Evolutionary conservation across 1,140 invertebrate genomes (phyloP), one percentile per base, ranked within the genome.

Genomic region (Lepidurus apus): DNA sequence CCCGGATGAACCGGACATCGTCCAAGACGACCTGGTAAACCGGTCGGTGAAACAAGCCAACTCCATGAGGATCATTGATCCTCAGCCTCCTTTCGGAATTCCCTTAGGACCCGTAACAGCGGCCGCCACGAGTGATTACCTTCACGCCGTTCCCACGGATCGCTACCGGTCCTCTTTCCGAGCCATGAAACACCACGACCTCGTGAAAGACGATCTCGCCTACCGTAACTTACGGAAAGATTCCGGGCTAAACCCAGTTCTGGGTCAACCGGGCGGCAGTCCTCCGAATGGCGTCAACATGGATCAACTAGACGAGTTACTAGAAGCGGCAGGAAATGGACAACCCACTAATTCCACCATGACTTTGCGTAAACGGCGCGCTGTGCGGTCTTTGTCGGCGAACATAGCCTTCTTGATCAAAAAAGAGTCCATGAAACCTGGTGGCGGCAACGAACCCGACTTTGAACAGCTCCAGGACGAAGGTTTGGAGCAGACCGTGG

Each of bases 1-100:
- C 43, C 42, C 45, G 0, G 87, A 90, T 77, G 91, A 95, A 83
- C 93, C 93, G 5, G 92, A 96, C 86, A 87, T 94, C 6, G 90
- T 92, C 6, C 86, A 89, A 11, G 95, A 96, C 84, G 95, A 96
- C 85, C 90, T 95, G 0, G 90, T 92, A 6, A 95, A 91, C 83
- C 87, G 94, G 80, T 93, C 90, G 81, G 89, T 94, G 76, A 90
- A 90, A 82, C 89, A 92, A 82, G 90, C 91, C 1, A 90, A 89
- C 83, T 89, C 88, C 17, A 85, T 91, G 42, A 92, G 90, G 83
- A 88, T 92, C 1, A 81, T 88, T 0, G 93, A 95, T 78, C 92
- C 92, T 8, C 94, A 95, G 83, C 94, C 93, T 42, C 93, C 93
- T 1, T 96, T 96, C 84, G 94, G 94, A 17, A 95, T 96, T 82